Evolutionary conservation across 2,113 vertebrate species (phyloP).

Genomic region (Bubo bubo): DNA sequence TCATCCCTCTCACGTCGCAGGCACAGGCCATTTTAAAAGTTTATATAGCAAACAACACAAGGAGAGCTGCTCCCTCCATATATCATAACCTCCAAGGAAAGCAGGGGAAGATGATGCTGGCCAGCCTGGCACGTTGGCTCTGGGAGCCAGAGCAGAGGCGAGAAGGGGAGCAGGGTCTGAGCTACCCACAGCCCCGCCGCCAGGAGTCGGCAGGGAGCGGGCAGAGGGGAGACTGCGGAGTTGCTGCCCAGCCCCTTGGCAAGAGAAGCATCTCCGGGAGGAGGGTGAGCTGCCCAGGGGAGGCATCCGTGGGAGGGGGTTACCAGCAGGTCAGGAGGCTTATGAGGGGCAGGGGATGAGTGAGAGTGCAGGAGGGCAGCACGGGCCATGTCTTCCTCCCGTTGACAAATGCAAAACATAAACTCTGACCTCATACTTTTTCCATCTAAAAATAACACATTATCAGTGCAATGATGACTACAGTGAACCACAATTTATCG

Average conservation of each 20-base stretch:
- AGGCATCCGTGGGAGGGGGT: neutral
- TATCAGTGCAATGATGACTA: neutral
- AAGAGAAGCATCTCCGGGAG: rapidly evolving
- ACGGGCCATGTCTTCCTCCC: neutral
- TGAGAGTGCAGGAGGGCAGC: neutral
- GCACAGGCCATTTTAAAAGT: neutral
- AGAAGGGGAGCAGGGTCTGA: neutral
- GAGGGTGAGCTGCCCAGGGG: neutral
- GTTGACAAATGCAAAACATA: neutral
- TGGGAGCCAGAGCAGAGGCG: neutral
- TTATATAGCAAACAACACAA: neutral
- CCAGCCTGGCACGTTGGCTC: neutral
- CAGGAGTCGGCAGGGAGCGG: rapidly evolving
- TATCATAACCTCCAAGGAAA: neutral
- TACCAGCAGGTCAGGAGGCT: neutral
- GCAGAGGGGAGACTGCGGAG: neutral
- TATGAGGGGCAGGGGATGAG: neutral
- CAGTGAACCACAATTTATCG: neutral
- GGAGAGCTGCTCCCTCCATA: neutral
- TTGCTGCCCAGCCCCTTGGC: neutral
- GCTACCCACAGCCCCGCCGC: rapidly evolving
- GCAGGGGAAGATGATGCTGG: neutral
- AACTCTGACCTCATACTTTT: slow-evolving; percentile 1
- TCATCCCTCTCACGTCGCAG: neutral
- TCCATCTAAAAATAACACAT: neutral